A percentile compares a stretch with the other conserved stretches of the same genome.
Conservation (phyloP, 64 coral and sea anemone genomes). For the Montipora capricornis region DNA sequence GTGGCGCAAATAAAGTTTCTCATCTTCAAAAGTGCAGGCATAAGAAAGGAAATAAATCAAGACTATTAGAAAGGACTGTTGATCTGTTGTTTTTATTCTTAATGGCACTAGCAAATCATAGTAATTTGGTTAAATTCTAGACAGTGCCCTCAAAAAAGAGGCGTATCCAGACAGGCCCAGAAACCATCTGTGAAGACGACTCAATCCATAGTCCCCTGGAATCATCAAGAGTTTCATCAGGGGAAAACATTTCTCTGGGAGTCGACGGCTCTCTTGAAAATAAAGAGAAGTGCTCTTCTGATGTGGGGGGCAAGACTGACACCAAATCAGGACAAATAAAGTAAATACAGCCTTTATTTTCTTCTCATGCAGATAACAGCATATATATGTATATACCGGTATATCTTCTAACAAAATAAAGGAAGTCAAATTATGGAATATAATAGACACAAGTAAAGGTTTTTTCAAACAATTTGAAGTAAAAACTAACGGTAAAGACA, state of each 20-base stretch:
- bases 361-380: too few species aligned
- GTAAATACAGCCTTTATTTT: neutral
- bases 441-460: too few species aligned
- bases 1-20: too few species aligned
- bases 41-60: too few species aligned
- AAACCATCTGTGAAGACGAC: neutral
- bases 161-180: conserved; percentile 4
- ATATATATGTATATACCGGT: too few species aligned
- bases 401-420: too few species aligned
- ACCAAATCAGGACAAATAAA: conserved; percentile 10
- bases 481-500: too few species aligned
- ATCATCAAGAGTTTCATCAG: conserved; percentile 32
- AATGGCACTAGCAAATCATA: neutral
- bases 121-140: neutral
- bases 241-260: conserved; percentile 20
- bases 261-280: neutral
- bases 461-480: too few species aligned
- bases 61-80: too few species aligned
- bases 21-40: too few species aligned
- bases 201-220: conserved; percentile 26
- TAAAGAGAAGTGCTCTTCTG: conserved; percentile 14
- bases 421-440: too few species aligned
- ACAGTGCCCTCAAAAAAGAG: conserved; percentile 23
- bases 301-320: neutral
- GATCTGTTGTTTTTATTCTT: too few species aligned